phyloP scores from a whole-genome alignment of 2,113 vertebrate genomes.

The Peromyscus californicus region DNA sequence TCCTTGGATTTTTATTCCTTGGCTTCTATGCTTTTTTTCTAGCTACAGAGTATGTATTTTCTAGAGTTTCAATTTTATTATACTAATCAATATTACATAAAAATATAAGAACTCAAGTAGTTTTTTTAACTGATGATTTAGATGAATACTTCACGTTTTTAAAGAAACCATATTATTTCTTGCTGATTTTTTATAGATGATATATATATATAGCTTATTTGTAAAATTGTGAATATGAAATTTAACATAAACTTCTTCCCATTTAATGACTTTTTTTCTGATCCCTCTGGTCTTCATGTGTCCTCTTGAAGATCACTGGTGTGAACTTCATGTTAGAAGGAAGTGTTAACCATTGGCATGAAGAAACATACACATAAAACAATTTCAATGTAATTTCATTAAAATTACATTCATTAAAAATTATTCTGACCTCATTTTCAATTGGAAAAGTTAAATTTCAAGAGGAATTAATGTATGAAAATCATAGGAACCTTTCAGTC shows the following conservation, averaged over 20 bases:
- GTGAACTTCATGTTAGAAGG: background rate
- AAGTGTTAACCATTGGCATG: background rate
- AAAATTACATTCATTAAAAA: background rate
- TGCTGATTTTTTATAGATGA: background rate
- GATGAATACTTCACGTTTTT: background rate
- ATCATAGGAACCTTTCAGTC: background rate
- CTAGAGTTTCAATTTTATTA: background rate
- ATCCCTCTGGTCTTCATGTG: background rate
- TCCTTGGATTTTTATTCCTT: background rate
- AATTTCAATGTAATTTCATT: constrained; percentile 11
- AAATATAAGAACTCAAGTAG: background rate
- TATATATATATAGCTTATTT: background rate
- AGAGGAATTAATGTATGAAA: background rate
- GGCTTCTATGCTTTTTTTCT: background rate
- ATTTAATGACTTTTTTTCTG: background rate
- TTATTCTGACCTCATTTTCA: constrained; percentile 34
- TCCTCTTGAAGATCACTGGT: background rate
- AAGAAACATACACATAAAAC: background rate
- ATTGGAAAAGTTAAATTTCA: background rate
- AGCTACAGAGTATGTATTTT: background rate
- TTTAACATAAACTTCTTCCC: background rate
- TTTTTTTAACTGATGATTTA: constrained; percentile 26
- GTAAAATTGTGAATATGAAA: background rate
- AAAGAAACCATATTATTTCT: background rate
- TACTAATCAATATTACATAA: background rate